Evolutionary conservation across 2,888 invertebrate species (phyloP), one percentile per base, ranked within the genome.

Genomic region (Acanthococcus lagerstroemiae): DNA sequence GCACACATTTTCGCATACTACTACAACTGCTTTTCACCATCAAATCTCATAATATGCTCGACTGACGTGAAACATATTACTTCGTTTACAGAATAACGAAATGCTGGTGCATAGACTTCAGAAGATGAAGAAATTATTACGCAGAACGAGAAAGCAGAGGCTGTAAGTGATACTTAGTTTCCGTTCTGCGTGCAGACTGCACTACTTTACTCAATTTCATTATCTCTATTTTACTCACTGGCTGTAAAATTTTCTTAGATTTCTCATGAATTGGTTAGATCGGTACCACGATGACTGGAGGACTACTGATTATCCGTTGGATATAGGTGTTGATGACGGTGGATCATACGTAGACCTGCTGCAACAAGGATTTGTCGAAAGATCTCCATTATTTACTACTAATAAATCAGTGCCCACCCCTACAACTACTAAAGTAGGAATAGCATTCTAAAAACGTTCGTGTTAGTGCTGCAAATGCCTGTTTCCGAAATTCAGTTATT

Each of bases 211-310:
- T 9, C 17, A 45, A 0, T 27, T 30, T 55, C 12, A 25, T 26
- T 65, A 12, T 45, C 25, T 55, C 15, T 54, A 52, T 48, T 17
- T 27, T 45, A 25, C 26, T 61, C 6, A 44, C 45, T 27, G 9
- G 56, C n/a, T 22, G 26, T 25, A 24, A 17, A 21, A 63, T 9
- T 65, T 58, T 66, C 46, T 6, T 55, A 83, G 83, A 74, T 81
- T 84, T 73, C 76, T 88, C 71, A 83, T 84, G 71, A 81, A 84
- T 71, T 80, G 85, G 67, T 76, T 88, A 70, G 85, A 86, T 74
- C 80, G 79, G 69, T 83, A 86, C 77, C 84, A 83, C 46, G 87
- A 88, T 76, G 81, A 81, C 56, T 88, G 86, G 80, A 78, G 84
- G 69, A 82, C 81, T 67, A 79, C 80, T 45, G 63, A 67, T 52